Evolutionary conservation across 1,140 invertebrate species (phyloP).

Genomic region (Microvelia longipes): DNA sequence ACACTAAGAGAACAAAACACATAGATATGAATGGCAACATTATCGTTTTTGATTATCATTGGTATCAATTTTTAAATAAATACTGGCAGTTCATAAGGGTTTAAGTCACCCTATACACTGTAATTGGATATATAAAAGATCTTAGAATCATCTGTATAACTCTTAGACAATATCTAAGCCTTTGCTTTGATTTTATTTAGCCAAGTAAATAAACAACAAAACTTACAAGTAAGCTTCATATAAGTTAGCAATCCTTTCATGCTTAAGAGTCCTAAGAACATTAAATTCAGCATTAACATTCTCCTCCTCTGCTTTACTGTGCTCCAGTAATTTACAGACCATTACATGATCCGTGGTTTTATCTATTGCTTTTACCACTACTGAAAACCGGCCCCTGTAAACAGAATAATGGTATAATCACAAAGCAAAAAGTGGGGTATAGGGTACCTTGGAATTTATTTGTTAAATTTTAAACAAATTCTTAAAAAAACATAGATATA

Average conservation of each 20-base stretch:
- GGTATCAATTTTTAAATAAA: too few species aligned
- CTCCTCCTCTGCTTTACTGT: constrained; percentile 44
- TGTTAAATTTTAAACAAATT: background rate
- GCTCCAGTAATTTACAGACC: constrained; percentile 63
- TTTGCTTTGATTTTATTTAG: too few species aligned
- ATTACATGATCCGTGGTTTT: constrained; percentile 52
- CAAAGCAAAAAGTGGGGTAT: background rate
- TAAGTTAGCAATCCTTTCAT: constrained; percentile 67
- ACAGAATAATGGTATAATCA: constrained; percentile 9
- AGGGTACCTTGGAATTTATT: too few species aligned
- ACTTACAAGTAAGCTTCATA: constrained; percentile 50
- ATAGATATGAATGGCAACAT: too few species aligned
- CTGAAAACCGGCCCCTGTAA: constrained; percentile 63
- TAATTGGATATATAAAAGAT: too few species aligned
- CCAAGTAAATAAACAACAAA: too few species aligned
- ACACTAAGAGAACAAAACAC: too few species aligned
- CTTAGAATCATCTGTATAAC: too few species aligned
- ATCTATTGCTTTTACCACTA: constrained; percentile 67
- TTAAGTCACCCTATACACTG: too few species aligned
- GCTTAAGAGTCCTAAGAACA: constrained; percentile 56
- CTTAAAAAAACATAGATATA: background rate
- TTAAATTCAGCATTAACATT: constrained; percentile 64
- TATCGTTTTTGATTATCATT: too few species aligned
- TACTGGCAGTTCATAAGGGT: too few species aligned
- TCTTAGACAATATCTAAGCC: too few species aligned